A percentile compares a stretch with the other conserved stretches of the same genome.
phyloP scores from a whole-genome alignment of 2,888 invertebrate species.

The Limnephilus marmoratus region DNA sequence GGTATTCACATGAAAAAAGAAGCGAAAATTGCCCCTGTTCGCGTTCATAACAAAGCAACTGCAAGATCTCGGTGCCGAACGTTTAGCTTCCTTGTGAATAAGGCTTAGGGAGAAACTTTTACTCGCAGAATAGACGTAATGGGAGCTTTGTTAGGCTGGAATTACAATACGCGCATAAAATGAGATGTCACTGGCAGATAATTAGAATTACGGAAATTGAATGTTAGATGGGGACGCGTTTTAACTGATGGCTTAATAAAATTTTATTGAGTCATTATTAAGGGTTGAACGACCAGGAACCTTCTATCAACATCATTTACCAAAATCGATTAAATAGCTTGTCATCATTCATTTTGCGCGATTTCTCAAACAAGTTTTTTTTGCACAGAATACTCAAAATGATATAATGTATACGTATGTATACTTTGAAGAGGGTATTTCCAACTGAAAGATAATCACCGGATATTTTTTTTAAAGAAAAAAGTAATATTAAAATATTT shows the following conservation, averaged over 20 bases:
- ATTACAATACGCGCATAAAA: slow-evolving; percentile 2
- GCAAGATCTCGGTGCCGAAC: neutral
- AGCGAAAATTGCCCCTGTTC: neutral
- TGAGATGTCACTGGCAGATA: neutral
- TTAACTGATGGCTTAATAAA: neutral
- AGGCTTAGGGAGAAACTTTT: neutral
- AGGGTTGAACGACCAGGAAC: neutral
- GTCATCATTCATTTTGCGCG: neutral
- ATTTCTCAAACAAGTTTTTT: neutral
- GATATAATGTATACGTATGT: neutral
- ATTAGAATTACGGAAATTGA: neutral
- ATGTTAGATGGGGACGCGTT: neutral
- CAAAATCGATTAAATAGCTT: neutral
- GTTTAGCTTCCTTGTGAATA: neutral
- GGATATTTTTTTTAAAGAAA: neutral
- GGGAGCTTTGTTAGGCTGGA: neutral
- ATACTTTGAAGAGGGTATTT: neutral
- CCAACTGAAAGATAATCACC: neutral
- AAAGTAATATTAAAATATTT: neutral
- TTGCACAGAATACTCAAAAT: neutral
- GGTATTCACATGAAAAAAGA: neutral
- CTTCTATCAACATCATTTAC: neutral
- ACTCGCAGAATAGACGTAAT: neutral
- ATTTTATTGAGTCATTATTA: neutral
- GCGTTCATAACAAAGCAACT: too few species aligned